Percentiles rank a stretch among this genome's conserved stretches.
These are phyloP conservation scores for Mesaphorura yosii DNA, from an alignment of 1,140 invertebrate species.

Conservation along the genomic window DNA sequence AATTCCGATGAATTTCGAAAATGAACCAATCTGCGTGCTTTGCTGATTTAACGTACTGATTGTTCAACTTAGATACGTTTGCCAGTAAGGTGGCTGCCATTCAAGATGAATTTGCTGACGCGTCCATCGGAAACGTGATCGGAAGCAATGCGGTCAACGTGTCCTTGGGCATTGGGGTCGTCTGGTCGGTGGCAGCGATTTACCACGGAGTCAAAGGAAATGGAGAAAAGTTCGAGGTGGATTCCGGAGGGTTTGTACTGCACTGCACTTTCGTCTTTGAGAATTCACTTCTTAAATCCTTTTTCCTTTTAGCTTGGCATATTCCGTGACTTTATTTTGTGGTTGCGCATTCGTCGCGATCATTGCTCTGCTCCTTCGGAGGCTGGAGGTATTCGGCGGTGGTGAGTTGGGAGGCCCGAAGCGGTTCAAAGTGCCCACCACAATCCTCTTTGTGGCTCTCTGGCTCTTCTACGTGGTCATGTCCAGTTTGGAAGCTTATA, in stretches of 20 bases:
- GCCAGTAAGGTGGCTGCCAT: slow-evolving; percentile 96
- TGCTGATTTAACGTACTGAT: slow-evolving; percentile 5
- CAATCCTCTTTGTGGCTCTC: slow-evolving; percentile 64
- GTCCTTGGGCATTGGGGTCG: slow-evolving; percentile 68
- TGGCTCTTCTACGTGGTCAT: slow-evolving; percentile 87
- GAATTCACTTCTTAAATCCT: background rate
- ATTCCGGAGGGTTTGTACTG: slow-evolving; percentile 63
- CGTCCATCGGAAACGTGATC: slow-evolving; percentile 95
- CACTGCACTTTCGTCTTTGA: background rate
- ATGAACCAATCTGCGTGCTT: too few relatives aligned
- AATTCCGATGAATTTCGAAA: background rate
- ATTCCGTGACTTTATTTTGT: slow-evolving; percentile 81
- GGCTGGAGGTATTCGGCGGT: slow-evolving; percentile 56
- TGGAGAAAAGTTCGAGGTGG: slow-evolving; percentile 52
- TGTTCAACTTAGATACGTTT: slow-evolving; percentile 91
- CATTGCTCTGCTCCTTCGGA: slow-evolving; percentile 61
- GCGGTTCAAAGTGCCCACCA: slow-evolving; percentile 59
- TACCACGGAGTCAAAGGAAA: slow-evolving; percentile 46
- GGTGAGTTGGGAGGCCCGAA: slow-evolving; percentile 87
- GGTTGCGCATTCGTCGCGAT: slow-evolving; percentile 69
- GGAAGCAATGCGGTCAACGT: slow-evolving; percentile 99
- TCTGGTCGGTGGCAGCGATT: slow-evolving; percentile 77
- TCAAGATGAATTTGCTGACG: slow-evolving; percentile 96
- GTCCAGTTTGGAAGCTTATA: slow-evolving; percentile 85
- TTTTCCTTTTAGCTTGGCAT: slow-evolving; percentile 57